Base-by-base conservation (phyloP, 2,888 invertebrate species). In the Diaperis boleti region DNA sequence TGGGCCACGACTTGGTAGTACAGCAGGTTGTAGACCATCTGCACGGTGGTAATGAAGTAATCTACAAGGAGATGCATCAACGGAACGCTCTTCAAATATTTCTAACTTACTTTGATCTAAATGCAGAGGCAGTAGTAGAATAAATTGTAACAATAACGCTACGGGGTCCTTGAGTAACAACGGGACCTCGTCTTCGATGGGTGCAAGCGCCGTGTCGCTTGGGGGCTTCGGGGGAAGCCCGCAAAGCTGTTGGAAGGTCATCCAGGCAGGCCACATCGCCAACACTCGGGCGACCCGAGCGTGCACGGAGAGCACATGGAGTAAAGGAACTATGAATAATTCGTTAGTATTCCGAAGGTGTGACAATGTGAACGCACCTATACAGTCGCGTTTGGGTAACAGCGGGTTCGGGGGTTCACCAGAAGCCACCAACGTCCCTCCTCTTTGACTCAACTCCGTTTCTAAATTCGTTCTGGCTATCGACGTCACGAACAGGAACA, bases 391-490 rank as follows among this genome's bases (percentile, higher is more conserved):
- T 76, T 92, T 90, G 35, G 92, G 90, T 76, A 89, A 88, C 74
- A 90, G 87, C 1, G 89, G 83, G 72, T 88, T 84, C 1, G 83
- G 77, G 1, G 83, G 81, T 39, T 82, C 77, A 45, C 70, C 75
- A 1, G 78, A 66, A 29, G 72, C 78, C 6, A 83, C 80, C 7
- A 95, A 83, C n/a, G 88, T 86, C 6, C 95, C 95, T n/a, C 93
- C 94, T 39, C 94, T 87, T 81, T 95, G 94, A 64, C 95, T 90
- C 41, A 97, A 86, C 83, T 97, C 96, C 61, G 96, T 88, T 84
- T 97, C 97, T 62, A 97, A 85, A 85, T 96, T 96, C 47, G 94
- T 95, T 71, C 97, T 88, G 45, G 92, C 93, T 65, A 95, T 90
- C 0, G 94, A 95, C 63, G 92, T 92, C 64, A 95, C 93, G 82